Evolutionary conservation across 2,113 vertebrate species (phyloP).

Genomic region (Python bivittatus): DNA sequence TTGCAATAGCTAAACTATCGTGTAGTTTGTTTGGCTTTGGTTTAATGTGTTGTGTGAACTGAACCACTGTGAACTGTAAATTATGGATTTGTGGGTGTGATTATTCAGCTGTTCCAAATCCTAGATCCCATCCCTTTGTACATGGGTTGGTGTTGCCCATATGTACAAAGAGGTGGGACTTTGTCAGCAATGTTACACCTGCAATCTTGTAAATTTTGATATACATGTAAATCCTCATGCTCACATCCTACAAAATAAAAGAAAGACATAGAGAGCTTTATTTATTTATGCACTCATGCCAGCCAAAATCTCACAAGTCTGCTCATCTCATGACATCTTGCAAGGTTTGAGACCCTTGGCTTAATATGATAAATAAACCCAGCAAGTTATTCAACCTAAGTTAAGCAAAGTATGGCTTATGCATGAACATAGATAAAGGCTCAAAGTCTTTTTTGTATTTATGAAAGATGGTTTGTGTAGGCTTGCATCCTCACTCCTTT

Average conservation of each 20-base stretch:
- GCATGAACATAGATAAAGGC: not conserved
- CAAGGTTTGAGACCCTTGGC: not conserved
- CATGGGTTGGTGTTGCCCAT: not conserved
- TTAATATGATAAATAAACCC: not conserved
- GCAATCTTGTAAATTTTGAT: not conserved
- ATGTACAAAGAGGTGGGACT: not conserved
- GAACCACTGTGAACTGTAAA: not conserved
- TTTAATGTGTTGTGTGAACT: not conserved
- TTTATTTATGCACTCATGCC: not conserved
- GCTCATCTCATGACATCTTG: not conserved
- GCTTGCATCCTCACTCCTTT: not conserved
- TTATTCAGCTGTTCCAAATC: not conserved
- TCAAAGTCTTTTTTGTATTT: not conserved
- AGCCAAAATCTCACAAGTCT: not conserved
- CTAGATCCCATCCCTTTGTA: not conserved
- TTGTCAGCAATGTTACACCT: not conserved
- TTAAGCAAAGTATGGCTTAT: not conserved
- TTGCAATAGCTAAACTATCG: not conserved
- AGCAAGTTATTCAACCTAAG: not conserved
- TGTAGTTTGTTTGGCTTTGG: not conserved
- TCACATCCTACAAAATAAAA: not conserved
- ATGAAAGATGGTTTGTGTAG: not conserved
- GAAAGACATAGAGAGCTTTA: not conserved
- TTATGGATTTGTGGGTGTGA: not conserved
- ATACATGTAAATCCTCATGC: not conserved